Conservation (phyloP, 2,113 vertebrate species). For the Nannobrachium achirus region DNA sequence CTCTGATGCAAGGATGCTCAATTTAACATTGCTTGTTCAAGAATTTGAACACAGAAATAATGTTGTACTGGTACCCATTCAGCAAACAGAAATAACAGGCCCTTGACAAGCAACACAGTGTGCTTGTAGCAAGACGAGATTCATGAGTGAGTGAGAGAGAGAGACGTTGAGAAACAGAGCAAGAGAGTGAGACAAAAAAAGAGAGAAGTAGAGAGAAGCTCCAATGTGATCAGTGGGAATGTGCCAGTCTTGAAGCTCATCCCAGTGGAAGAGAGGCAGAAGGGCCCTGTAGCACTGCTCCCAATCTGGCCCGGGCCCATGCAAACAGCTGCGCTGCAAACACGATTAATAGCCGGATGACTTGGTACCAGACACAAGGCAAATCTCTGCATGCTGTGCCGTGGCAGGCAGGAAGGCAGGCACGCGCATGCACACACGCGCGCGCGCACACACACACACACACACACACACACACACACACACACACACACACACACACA, state of each 20-base stretch:
- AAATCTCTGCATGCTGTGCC: conserved; percentile 59
- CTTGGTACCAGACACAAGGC: conserved; percentile 92
- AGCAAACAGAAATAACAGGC: not conserved
- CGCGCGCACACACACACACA: not conserved
- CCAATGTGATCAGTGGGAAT: conserved; percentile 81
- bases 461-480: not conserved
- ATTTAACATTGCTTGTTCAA: not conserved
- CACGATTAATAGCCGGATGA: conserved; percentile 96
- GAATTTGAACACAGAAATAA: not conserved
- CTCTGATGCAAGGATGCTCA: not conserved
- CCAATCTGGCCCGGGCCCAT: conserved; percentile 88
- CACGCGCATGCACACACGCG: not conserved
- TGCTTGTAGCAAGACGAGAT: not conserved
- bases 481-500: conserved; percentile 28
- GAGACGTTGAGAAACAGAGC: conserved; percentile 15
- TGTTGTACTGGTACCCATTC: conserved; percentile 7
- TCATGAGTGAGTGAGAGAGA: conserved; percentile 3
- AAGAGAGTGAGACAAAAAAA: conserved; percentile 9
- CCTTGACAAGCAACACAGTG: not conserved
- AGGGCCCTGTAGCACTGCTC: conserved; percentile 90
- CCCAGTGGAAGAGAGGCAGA: conserved; percentile 91
- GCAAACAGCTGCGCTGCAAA: conserved; percentile 94
- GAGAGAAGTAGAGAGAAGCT: conserved; percentile 25
- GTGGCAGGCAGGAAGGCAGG: not conserved
- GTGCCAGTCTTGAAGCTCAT: conserved; percentile 85